Conservation (phyloP, 2,888 invertebrate genomes). For the Cheilosia pagana region DNA sequence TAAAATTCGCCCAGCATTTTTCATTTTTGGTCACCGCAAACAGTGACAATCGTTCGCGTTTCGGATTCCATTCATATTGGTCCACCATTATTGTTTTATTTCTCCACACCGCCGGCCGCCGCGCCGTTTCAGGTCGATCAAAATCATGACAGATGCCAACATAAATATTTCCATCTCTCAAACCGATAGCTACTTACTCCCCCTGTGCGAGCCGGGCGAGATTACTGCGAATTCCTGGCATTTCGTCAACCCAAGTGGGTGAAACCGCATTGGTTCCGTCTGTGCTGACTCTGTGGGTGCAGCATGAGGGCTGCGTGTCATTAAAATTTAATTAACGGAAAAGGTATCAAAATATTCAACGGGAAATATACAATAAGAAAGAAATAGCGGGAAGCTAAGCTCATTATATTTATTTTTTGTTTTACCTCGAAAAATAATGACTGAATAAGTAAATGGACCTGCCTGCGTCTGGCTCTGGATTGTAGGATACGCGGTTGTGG, state of each 20-base stretch:
- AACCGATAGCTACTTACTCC: too few relatives aligned
- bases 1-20: constrained; percentile 30
- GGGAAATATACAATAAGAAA: not conserved
- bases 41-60: constrained; percentile 23
- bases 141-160: not conserved
- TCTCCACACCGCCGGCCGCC: not conserved
- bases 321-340: constrained; percentile 6
- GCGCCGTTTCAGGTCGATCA: not conserved
- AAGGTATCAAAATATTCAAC: not conserved
- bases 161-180: not conserved
- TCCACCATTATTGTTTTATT: not conserved
- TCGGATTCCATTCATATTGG: constrained; percentile 8
- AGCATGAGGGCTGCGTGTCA: not conserved
- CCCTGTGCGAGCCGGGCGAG: too few relatives aligned
- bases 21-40: constrained; percentile 34
- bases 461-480: not conserved
- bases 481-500: not conserved
- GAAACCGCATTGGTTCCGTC: constrained; percentile 11
- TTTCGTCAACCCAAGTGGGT: not conserved
- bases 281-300: not conserved
- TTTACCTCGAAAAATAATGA: not conserved
- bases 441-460: not conserved
- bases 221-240: not conserved
- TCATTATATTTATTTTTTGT: constrained; percentile 1
- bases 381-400: constrained; percentile 1